phyloP scores from a whole-genome alignment of 2,888 invertebrate species.

The Trilocha varians region DNA sequence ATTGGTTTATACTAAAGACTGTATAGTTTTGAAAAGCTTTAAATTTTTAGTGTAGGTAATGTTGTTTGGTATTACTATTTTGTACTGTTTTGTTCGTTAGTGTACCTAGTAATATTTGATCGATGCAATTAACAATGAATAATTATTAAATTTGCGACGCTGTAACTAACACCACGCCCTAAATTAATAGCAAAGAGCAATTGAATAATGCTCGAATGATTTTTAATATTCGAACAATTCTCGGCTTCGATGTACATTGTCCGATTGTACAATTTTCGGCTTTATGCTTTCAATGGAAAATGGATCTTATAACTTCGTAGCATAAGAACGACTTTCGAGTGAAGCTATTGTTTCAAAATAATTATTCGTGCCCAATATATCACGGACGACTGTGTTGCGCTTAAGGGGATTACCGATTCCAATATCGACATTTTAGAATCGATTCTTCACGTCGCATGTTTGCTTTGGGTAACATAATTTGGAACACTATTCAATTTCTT shows the following conservation, averaged over 20 bases:
- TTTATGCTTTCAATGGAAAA: slow-evolving; percentile 13
- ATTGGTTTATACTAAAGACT: no score
- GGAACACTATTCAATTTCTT: no score
- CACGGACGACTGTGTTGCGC: slow-evolving; percentile 25
- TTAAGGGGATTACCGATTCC: slow-evolving; percentile 24
- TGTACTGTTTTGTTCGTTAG: no score
- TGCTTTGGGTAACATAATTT: no score
- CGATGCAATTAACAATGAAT: no score
- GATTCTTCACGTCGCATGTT: not conserved
- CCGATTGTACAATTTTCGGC: slow-evolving; percentile 40
- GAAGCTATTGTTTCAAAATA: slow-evolving; percentile 18
- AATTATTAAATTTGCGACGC: slow-evolving; percentile 13
- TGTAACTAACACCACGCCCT: slow-evolving; percentile 19
- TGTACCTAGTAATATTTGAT: no score
- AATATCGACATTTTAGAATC: slow-evolving; percentile 7
- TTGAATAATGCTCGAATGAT: slow-evolving; percentile 63
- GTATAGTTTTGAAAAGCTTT: no score
- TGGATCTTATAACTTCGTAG: slow-evolving; percentile 4
- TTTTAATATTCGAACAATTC: slow-evolving; percentile 66
- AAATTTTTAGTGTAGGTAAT: no score
- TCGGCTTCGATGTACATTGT: slow-evolving; percentile 42
- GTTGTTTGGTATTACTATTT: no score
- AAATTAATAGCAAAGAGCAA: slow-evolving; percentile 58
- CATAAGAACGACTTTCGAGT: slow-evolving; percentile 18
- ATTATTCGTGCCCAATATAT: slow-evolving; percentile 33